phyloP scores from a whole-genome alignment of 2,888 invertebrate genomes.

The Archips crataeganus region DNA sequence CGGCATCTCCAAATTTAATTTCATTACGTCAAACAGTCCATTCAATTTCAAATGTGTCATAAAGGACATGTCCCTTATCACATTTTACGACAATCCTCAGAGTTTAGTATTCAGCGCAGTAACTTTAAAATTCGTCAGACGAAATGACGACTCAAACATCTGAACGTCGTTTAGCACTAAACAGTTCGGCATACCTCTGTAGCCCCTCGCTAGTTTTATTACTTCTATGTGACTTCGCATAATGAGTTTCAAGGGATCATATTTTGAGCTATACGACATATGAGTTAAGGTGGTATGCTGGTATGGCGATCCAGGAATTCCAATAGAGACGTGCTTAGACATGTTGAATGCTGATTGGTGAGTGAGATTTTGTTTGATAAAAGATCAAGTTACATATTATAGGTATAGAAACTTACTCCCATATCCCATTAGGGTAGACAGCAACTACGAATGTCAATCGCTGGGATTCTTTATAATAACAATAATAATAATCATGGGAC shows the following conservation, averaged over 20 bases:
- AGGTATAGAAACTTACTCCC: too few species aligned
- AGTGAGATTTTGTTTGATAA: conserved; percentile 15
- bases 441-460: too few species aligned
- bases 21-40: conserved; percentile 1
- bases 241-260: conserved; percentile 27
- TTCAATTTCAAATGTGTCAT: background rate
- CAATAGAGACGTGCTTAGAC: conserved; percentile 15
- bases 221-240: conserved; percentile 40
- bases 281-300: conserved; percentile 4
- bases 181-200: conserved; percentile 34
- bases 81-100: conserved; percentile 21
- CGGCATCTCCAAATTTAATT: conserved; percentile 1
- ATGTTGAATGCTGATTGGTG: conserved; percentile 24
- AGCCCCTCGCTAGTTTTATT: conserved; percentile 40
- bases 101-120: conserved; percentile 34
- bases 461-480: too few species aligned
- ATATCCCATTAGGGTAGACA: too few species aligned
- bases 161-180: conserved; percentile 35
- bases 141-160: conserved; percentile 41
- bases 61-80: conserved; percentile 5
- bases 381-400: background rate
- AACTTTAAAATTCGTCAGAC: conserved; percentile 40
- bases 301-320: background rate
- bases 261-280: conserved; percentile 6
- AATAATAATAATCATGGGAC: too few species aligned